Conservation (phyloP, 2,888 invertebrate genomes). For the Gortyna flavago region DNA sequence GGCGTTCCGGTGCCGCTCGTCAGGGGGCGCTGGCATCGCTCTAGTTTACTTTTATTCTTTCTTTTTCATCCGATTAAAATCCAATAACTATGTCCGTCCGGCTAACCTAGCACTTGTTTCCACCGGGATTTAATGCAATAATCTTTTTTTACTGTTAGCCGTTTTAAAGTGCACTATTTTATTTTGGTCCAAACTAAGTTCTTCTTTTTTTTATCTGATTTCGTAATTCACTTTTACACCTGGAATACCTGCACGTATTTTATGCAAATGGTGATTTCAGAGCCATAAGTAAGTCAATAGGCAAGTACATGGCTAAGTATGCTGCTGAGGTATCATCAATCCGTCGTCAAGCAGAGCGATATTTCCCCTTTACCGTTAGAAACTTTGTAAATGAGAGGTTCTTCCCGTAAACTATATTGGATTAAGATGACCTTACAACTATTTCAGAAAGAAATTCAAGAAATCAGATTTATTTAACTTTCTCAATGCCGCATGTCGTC, state of each 20-base stretch:
- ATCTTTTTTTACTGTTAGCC: slow-evolving; percentile 6
- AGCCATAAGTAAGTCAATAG: not conserved
- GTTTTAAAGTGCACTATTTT: slow-evolving; percentile 9
- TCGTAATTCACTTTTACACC: not conserved
- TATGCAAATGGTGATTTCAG: not conserved
- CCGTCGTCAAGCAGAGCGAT: not conserved
- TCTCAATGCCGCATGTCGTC: not conserved
- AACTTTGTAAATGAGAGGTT: not conserved
- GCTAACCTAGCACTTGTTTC: slow-evolving; percentile 10
- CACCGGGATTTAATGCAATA: not conserved
- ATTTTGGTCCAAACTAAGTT: not conserved
- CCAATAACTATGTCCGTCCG: slow-evolving; percentile 47
- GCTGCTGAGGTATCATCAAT: not conserved
- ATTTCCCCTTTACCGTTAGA: not conserved
- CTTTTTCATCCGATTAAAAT: slow-evolving; percentile 59
- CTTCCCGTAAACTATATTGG: not conserved
- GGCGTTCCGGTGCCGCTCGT: slow-evolving; percentile 50
- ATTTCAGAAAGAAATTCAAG: too few relatives aligned
- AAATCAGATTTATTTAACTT: too few relatives aligned
- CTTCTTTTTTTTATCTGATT: not conserved
- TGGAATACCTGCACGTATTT: not conserved
- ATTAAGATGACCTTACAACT: not conserved
- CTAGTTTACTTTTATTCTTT: slow-evolving; percentile 50
- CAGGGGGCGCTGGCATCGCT: slow-evolving; percentile 26
- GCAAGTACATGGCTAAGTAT: not conserved